phyloP scores from a whole-genome alignment of 2,888 invertebrate species.

The Tiliacea citrago region DNA sequence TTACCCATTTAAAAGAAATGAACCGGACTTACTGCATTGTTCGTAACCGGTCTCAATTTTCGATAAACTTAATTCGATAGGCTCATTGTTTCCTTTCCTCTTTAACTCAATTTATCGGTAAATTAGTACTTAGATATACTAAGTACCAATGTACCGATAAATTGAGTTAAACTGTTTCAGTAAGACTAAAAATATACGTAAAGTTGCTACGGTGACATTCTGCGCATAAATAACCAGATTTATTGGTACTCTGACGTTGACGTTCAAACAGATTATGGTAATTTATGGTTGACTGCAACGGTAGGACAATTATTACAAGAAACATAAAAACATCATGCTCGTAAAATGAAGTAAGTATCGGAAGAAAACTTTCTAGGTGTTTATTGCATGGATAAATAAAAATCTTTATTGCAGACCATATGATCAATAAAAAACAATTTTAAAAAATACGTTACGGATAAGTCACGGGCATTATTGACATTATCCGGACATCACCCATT shows the following conservation, averaged over 20 bases:
- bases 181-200: slow-evolving; percentile 25
- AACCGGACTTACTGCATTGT: neutral
- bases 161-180: slow-evolving; percentile 34
- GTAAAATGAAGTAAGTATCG: slow-evolving; percentile 7
- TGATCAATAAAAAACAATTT: no score
- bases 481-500: slow-evolving; percentile 4
- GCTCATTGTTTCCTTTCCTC: slow-evolving; percentile 33
- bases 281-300: slow-evolving; percentile 32
- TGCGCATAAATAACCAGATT: slow-evolving; percentile 47
- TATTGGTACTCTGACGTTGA: slow-evolving; percentile 44
- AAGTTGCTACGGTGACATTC: slow-evolving; percentile 22
- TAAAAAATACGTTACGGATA: neutral
- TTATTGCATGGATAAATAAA: neutral
- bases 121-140: no score
- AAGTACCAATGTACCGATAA: slow-evolving; percentile 14
- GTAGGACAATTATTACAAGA: slow-evolving; percentile 37
- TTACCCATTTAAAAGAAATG: slow-evolving; percentile 12
- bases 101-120: no score
- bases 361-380: slow-evolving; percentile 40
- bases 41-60: slow-evolving; percentile 11
- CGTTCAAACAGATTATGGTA: slow-evolving; percentile 35
- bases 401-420: no score
- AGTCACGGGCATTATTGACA: slow-evolving; percentile 10
- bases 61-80: slow-evolving; percentile 47
- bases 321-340: slow-evolving; percentile 20